phyloP scores from a whole-genome alignment of 2,113 vertebrate genomes.

The Saccopteryx leptura region DNA sequence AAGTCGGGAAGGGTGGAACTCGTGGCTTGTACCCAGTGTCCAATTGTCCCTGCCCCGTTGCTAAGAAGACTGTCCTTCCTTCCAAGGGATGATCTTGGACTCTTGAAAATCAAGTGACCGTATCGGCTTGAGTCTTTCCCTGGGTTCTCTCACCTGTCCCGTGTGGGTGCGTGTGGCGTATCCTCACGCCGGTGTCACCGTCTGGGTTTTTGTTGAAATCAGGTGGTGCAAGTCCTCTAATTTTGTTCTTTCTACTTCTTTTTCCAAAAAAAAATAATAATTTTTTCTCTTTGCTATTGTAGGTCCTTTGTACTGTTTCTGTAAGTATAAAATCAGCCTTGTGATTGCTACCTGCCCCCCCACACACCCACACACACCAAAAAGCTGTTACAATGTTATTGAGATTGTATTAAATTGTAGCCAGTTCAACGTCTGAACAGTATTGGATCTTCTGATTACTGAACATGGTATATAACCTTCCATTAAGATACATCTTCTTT shows the following conservation, averaged over 20 bases:
- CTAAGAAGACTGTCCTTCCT: neutral
- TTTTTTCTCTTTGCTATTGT: neutral
- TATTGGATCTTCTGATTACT: neutral
- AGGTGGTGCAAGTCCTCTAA: neutral
- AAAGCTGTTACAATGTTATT: neutral
- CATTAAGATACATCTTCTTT: neutral
- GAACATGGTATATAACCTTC: neutral
- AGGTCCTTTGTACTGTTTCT: neutral
- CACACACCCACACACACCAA: too few species aligned
- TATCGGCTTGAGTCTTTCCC: neutral
- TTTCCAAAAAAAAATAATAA: neutral
- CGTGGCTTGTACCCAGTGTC: too few species aligned
- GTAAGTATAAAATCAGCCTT: neutral
- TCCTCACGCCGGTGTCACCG: accelerated
- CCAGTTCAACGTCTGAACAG: neutral
- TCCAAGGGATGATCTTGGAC: accelerated
- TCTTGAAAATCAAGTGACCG: neutral
- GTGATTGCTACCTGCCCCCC: neutral
- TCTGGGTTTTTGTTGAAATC: neutral
- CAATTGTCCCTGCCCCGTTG: accelerated
- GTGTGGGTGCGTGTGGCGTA: accelerated
- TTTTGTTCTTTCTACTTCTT: neutral
- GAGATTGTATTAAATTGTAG: neutral
- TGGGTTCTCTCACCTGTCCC: neutral
- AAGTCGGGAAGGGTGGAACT: neutral